phyloP scores from a whole-genome alignment of 1,140 invertebrate genomes.

The Meteorus sp. region DNA sequence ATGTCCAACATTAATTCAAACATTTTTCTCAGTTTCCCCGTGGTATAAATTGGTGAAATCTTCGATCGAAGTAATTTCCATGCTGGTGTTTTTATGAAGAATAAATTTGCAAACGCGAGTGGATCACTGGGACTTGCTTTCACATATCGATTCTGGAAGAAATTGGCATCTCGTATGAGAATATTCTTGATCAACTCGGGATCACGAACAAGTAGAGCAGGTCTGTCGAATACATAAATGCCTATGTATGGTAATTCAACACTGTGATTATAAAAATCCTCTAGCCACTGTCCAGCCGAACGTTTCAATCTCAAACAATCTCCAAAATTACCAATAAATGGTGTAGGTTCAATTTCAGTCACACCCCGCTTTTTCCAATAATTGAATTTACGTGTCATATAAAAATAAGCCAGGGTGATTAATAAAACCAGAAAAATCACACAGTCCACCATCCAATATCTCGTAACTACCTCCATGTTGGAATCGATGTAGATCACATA shows the following conservation, averaged over 20 bases:
- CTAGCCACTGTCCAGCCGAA: constrained; percentile 29
- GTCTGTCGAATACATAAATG: constrained; percentile 18
- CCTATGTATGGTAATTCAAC: constrained; percentile 21
- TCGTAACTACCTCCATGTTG: constrained; percentile 31
- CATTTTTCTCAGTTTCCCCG: constrained; percentile 55
- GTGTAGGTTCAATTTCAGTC: constrained; percentile 23
- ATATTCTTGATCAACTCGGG: constrained; percentile 28
- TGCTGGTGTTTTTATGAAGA: constrained; percentile 39
- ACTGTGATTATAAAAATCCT: constrained; percentile 36
- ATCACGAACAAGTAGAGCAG: constrained; percentile 36
- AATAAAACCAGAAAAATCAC: constrained; percentile 17
- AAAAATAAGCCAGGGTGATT: constrained; percentile 21
- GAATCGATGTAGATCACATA: no score
- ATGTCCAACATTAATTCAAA: constrained; percentile 53
- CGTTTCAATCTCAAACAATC: constrained; percentile 28
- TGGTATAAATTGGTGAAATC: constrained; percentile 58
- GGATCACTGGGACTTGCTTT: constrained; percentile 27
- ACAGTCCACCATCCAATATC: constrained; percentile 27
- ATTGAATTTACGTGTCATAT: constrained; percentile 32
- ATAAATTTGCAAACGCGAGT: constrained; percentile 30
- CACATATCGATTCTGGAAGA: constrained; percentile 11
- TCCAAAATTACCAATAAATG: constrained; percentile 42
- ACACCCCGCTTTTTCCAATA: constrained; percentile 34
- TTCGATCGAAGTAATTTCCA: constrained; percentile 45
- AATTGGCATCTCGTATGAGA: constrained; percentile 30